A percentile compares a stretch with the other conserved stretches of the same genome.
phyloP scores from a whole-genome alignment of 2,113 vertebrate genomes.

The Eolophus roseicapilla region DNA sequence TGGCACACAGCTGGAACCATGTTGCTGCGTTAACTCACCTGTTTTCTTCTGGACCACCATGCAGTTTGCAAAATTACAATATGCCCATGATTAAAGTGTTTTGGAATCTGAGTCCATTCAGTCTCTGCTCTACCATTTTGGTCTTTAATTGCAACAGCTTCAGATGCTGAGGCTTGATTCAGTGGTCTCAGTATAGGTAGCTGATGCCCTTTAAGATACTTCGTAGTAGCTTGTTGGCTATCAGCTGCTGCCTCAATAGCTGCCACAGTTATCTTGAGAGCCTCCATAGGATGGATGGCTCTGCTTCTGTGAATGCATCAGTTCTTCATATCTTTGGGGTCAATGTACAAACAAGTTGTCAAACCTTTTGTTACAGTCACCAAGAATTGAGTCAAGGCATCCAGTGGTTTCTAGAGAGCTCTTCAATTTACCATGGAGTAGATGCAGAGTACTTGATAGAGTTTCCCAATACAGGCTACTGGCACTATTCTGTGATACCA shows the following conservation, averaged over 20 bases:
- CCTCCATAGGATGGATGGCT: not conserved
- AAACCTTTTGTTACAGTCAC: not conserved
- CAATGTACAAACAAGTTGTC: not conserved
- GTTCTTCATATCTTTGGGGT: not conserved
- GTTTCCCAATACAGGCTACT: not conserved
- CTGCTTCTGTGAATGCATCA: not conserved
- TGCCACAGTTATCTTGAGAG: not conserved
- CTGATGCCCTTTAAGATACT: not conserved
- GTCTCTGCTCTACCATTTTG: not conserved
- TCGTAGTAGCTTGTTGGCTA: not conserved
- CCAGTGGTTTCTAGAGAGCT: not conserved
- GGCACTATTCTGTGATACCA: not conserved
- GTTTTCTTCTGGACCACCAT: not conserved
- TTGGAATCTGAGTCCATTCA: not conserved
- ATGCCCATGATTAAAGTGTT: not conserved
- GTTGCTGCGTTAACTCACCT: not conserved
- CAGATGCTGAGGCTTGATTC: not conserved
- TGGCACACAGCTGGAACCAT: no score
- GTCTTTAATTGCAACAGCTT: not conserved
- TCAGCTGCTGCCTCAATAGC: not conserved
- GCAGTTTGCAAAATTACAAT: not conserved
- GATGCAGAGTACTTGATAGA: not conserved
- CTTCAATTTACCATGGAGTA: not conserved
- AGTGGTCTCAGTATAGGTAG: not conserved
- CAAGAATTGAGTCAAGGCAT: not conserved